Base-by-base conservation (phyloP, 2,888 invertebrate genomes). In the Dugesia japonica region DNA sequence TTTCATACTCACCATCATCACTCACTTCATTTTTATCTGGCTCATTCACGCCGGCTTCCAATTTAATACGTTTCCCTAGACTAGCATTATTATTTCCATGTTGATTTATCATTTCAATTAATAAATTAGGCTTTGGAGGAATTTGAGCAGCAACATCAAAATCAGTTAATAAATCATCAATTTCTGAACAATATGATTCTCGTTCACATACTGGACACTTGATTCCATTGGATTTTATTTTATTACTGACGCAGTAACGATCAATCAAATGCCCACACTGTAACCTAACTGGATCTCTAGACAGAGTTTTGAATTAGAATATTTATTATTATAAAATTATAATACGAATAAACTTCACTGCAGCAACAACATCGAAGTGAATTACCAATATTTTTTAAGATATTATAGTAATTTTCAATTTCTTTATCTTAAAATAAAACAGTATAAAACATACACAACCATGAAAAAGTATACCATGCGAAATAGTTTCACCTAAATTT, bases 251-350 rank as follows among this genome's bases (percentile, higher is more conserved):
- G 23, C 74, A 74, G 26, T 42, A 31, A 13, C 74, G 38, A 74
- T 74, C 31, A 20, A 74, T 74, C 7, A 74, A 38, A 42, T 74
- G 74, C n/a, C 74, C 42, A 28, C 74, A 74, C 7, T 31, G 23
- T 42, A 74, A 74, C 13, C 74, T 31, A 7, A 74, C 74, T 7
- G 74, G 74, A 42, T 74, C 74, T 7, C 74, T 74, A 23, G n/a
- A 42, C n/a, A 15, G 42, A 42, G 13, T 42, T 42, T 42, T 42
- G 42, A 42, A 42, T 13, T 15, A 42, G 13, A 42, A 42, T 42
- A 15, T n/a, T 42, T n/a, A n/a, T n/a, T n/a, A n/a, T n/a, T 42
- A 13, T 42, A 42, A 13, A 15, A 15, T n/a, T n/a, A 42, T 15
- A 13, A 15, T 42, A 42, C 42, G 42, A 42, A 42, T 42, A 42